Evolutionary conservation across 2,797 vertebrate genomes (phyloP), one percentile per base, ranked within the genome.

Genomic region (Sus cebifrons): DNA sequence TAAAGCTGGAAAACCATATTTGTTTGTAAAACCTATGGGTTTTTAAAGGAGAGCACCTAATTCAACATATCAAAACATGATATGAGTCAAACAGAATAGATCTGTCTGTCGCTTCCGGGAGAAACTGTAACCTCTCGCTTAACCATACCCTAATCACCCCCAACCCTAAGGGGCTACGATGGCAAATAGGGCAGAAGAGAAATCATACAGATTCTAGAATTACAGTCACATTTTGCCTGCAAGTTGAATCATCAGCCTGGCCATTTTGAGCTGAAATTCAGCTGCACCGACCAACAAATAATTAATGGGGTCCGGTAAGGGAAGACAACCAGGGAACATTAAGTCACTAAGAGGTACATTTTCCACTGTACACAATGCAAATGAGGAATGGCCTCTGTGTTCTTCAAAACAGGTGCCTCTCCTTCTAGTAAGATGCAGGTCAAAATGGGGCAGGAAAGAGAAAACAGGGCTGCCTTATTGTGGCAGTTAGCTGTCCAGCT

Each of bases 301-400:
- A 74, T 58, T 32, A 56, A 81, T 0, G 2, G 58, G 16, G 7
- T 70, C 71, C 74, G 21, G 71, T 13, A 16, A 56, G 70, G n/a
- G 56, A 93, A 75, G 23, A 21, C 21, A 54, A 60, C 29, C 4
- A 13, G 62, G 29, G 40, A 16, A 64, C 29, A 1, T 8, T 1
- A 25, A 27, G 54, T 36, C 23, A n/a, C 10, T 23, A 75, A 77
- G 56, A 68, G 58, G n/a, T 3, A 20, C 58, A 1, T 75, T 62
- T 86, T 18, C 64, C 32, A 40, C 14, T 25, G 27, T 70, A 86
- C 40, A 5, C 32, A 8, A 7, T 1, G 5, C n/a, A 60, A 82
- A 65, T 52, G 79, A 94, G 70, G 88, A 96, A 94, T 52, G 40
- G 52, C 92, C 27, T 93, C 64, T 56, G 6, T n/a, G 68, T 89